These are phyloP conservation scores for Deilephila porcellus DNA, from an alignment of 2,888 invertebrate species.

Conservation along the genomic window DNA sequence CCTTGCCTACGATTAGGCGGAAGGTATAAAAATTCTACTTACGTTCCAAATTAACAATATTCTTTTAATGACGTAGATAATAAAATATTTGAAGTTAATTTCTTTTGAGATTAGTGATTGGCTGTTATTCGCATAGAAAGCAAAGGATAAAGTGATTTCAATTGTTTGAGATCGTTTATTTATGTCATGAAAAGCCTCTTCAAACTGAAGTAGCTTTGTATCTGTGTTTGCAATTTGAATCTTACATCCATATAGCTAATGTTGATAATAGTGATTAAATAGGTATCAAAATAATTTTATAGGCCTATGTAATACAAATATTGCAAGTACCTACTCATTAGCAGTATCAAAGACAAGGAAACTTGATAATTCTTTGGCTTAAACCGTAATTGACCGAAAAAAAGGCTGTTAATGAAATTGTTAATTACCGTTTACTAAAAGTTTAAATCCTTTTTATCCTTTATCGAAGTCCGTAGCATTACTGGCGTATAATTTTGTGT, in stretches of 20 bases:
- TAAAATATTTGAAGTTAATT: background rate
- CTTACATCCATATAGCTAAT: background rate
- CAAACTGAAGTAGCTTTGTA: background rate
- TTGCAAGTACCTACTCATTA: background rate
- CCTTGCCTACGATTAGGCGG: background rate
- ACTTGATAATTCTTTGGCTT: background rate
- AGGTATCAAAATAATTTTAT: background rate
- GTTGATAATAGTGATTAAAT: background rate
- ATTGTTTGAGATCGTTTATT: conserved; percentile 1
- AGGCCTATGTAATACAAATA: background rate
- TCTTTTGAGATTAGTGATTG: background rate
- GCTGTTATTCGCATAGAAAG: background rate
- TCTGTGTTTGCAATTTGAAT: conserved; percentile 2
- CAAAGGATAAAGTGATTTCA: conserved; percentile 1
- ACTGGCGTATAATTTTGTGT: too few relatives aligned
- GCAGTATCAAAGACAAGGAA: background rate
- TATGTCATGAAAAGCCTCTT: conserved; percentile 15
- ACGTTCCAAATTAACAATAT: conserved; percentile 2
- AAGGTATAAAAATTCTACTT: background rate
- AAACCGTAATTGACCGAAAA: too few relatives aligned
- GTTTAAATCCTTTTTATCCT: too few relatives aligned
- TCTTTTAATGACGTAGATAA: background rate
- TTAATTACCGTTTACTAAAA: too few relatives aligned
- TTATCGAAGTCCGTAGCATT: too few relatives aligned
- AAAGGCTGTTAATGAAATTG: too few relatives aligned